Evolutionary conservation across 2,888 invertebrate genomes (phyloP).

Genomic region (Sminthurides aquaticus): DNA sequence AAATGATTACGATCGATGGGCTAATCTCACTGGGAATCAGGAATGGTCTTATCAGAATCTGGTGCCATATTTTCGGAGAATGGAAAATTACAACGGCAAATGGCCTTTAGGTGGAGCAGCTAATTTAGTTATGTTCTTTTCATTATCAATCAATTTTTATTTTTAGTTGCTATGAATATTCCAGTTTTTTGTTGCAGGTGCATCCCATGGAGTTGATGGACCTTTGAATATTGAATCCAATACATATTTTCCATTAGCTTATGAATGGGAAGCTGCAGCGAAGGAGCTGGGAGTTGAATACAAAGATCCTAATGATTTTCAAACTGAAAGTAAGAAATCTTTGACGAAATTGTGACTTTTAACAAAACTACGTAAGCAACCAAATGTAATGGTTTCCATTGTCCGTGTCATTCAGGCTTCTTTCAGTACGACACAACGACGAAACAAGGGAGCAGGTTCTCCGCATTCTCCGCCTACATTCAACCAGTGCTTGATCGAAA

Average conservation of each 20-base stretch:
- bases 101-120: slow-evolving; percentile 5
- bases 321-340: slow-evolving; percentile 15
- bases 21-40: slow-evolving; percentile 46
- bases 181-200: slow-evolving; percentile 11
- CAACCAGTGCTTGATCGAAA: slow-evolving; percentile 6
- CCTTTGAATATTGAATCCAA: slow-evolving; percentile 15
- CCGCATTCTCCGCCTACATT: slow-evolving; percentile 19
- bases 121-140: background rate
- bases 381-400: background rate
- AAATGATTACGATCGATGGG: slow-evolving; percentile 67
- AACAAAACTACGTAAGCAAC: background rate
- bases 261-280: slow-evolving; percentile 23
- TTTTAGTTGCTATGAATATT: background rate
- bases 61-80: slow-evolving; percentile 50
- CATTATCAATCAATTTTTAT: background rate
- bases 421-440: slow-evolving; percentile 18
- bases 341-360: background rate
- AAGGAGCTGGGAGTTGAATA: slow-evolving; percentile 20
- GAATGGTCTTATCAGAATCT: slow-evolving; percentile 49
- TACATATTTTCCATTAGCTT: slow-evolving; percentile 1
- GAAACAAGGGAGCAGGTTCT: slow-evolving; percentile 17
- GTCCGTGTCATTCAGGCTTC: slow-evolving; percentile 14
- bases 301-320: slow-evolving; percentile 24
- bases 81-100: slow-evolving; percentile 48
- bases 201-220: slow-evolving; percentile 24